These are phyloP conservation scores for Nomada goodeniana DNA, from an alignment of 2,888 invertebrate genomes.

Conservation along the genomic window DNA sequence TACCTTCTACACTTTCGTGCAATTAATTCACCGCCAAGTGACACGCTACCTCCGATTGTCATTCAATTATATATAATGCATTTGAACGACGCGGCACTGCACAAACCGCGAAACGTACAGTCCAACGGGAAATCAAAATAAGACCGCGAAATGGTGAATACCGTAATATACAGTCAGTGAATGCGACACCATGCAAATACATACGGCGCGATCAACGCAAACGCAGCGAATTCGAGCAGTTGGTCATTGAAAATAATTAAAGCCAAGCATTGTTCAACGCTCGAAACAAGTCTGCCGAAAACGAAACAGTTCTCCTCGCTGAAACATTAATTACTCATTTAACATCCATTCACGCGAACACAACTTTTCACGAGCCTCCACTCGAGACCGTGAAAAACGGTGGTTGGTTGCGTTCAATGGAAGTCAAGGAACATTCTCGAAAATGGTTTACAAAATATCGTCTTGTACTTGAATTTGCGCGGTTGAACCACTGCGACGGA, in stretches of 20 bases:
- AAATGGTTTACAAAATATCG: neutral
- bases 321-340: slow-evolving; percentile 32
- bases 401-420: neutral
- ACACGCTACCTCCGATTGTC: neutral
- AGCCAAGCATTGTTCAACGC: slow-evolving; percentile 24
- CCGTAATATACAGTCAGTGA: neutral
- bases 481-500: slow-evolving; percentile 21
- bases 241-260: slow-evolving; percentile 31
- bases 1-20: too few relatives aligned
- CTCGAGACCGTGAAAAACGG: neutral
- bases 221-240: neutral
- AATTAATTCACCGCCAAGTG: too few relatives aligned
- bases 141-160: neutral
- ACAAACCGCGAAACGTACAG: neutral
- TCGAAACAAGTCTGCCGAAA: slow-evolving; percentile 14
- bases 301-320: neutral
- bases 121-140: neutral
- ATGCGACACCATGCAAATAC: neutral
- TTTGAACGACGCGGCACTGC: neutral
- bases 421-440: neutral
- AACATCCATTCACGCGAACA: slow-evolving; percentile 16
- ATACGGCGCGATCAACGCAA: neutral
- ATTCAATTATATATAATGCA: neutral
- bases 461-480: neutral
- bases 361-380: slow-evolving; percentile 28